These are phyloP conservation scores for Heptranchias perlo DNA, from an alignment of 2,113 vertebrate genomes.

Conservation along the genomic window DNA sequence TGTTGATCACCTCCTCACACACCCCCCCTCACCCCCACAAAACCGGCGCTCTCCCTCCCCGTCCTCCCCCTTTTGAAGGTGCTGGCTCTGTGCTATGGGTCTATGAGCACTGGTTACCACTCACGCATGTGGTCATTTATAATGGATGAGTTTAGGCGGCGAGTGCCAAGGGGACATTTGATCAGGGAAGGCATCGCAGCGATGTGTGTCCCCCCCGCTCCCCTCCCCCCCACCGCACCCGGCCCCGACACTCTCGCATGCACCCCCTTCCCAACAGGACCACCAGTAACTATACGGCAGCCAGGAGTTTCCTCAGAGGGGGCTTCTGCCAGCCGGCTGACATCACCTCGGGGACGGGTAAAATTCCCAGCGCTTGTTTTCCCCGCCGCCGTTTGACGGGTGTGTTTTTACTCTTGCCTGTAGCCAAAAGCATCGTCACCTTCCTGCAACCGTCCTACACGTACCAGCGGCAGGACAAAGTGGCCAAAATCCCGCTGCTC, in stretches of 20 bases:
- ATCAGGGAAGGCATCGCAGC: neutral
- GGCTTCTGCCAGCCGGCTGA: neutral
- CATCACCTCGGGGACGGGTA: neutral
- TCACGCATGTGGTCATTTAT: neutral
- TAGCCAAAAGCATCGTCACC: constrained; percentile 80
- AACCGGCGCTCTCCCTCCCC: neutral
- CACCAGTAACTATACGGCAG: too few species aligned
- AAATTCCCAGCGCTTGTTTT: too few species aligned
- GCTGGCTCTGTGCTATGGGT: neutral
- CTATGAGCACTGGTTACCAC: too few species aligned
- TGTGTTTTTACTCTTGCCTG: constrained; percentile 1
- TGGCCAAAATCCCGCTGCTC: constrained; percentile 76
- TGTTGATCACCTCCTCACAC: neutral
- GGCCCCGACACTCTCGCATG: neutral
- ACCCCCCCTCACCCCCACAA: too few species aligned
- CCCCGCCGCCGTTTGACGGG: neutral
- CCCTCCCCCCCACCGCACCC: too few species aligned
- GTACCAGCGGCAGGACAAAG: constrained; percentile 69
- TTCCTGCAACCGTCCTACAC: constrained; percentile 78
- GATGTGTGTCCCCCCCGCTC: too few species aligned
- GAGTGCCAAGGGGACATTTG: neutral
- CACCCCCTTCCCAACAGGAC: neutral
- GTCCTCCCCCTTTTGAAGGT: neutral
- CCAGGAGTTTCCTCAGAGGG: too few species aligned
- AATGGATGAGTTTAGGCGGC: neutral